Base-by-base conservation (phyloP, 2,888 invertebrate genomes). In the Neocrepidodera transversa region DNA sequence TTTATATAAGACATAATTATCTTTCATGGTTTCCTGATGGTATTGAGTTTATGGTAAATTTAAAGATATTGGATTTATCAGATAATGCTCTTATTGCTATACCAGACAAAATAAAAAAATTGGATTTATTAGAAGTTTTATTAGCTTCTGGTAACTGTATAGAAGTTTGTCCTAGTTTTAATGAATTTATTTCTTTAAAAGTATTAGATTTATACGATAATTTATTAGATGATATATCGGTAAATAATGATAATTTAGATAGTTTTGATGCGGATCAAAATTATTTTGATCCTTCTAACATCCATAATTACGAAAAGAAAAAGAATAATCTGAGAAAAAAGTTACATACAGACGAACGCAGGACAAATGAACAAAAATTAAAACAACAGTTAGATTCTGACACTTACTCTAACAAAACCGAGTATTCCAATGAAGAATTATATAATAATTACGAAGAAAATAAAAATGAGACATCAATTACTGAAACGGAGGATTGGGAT, bases 151-250 rank as follows among this genome's bases (percentile, higher is more conserved):
- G 55, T 38, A 73, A 71, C 58, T 49, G 13, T 18, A 58, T 72
- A 4, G 67, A 70, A 40, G 48, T 13, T 14, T 36, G 67, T 10
- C 66, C 64, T 20, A 60, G 65, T 42, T 59, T 68, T 14, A 35
- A 52, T 10, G 30, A 51, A 16, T 66, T 69, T 58, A 5, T 42
- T 17, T 60, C 59, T 45, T 62, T 73, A 42, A 63, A 65, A 58
- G 38, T 60, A 8, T 55, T 73, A 23, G 73, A 73, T 64, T 61
- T 71, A 8, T 72, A 68, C 38, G 43, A 68, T 54, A 73, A 73
- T 58, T 45, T 43, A 8, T 40, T 73, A n/a, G 43, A 53, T 16
- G 45, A 36, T 8, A 23, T 68, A 16, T 14, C 35, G 14, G 30
- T 43, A 5, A 55, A 53, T 36, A n/a, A 55, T 13, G 35, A 60